Conservation (phyloP, 2,888 invertebrate genomes). For the Meteorus cinctellus region DNA sequence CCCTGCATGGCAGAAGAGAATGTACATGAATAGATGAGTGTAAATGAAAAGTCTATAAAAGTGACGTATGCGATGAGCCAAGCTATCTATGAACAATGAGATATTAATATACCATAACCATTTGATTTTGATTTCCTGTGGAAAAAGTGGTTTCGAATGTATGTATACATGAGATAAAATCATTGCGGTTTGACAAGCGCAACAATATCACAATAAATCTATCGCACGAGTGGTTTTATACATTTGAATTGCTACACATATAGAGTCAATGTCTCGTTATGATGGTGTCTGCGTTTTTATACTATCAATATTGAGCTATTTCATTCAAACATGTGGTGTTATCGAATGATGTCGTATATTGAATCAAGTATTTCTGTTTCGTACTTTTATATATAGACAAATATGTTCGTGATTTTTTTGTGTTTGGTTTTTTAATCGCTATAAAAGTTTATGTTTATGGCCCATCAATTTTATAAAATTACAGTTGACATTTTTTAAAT, state of each 20-base stretch:
- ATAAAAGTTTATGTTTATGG: no score
- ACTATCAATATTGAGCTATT: no score
- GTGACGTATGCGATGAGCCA: conserved; percentile 64
- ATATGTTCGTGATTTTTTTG: no score
- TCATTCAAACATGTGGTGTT: no score
- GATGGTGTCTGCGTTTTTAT: no score
- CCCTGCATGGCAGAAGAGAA: conserved; percentile 7
- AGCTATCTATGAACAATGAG: conserved; percentile 62
- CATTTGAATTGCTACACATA: conserved; percentile 3
- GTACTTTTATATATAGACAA: no score
- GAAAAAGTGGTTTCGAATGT: conserved; percentile 60
- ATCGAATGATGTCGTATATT: no score
- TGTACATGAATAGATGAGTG: neutral
- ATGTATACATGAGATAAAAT: conserved; percentile 66
- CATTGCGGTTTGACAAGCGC: conserved; percentile 60
- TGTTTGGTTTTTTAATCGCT: no score
- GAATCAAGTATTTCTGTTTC: no score
- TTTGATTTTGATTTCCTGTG: conserved; percentile 71
- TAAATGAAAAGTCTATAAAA: conserved; percentile 56
- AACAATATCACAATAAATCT: conserved; percentile 64
- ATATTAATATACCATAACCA: conserved; percentile 69
- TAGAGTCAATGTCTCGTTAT: conserved; percentile 1
- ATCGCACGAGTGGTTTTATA: conserved; percentile 44
- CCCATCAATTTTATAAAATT: no score
- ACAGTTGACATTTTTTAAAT: no score